Evolutionary conservation across 2,797 vertebrate genomes (phyloP).

Genomic region (Tolypeutes matacus): DNA sequence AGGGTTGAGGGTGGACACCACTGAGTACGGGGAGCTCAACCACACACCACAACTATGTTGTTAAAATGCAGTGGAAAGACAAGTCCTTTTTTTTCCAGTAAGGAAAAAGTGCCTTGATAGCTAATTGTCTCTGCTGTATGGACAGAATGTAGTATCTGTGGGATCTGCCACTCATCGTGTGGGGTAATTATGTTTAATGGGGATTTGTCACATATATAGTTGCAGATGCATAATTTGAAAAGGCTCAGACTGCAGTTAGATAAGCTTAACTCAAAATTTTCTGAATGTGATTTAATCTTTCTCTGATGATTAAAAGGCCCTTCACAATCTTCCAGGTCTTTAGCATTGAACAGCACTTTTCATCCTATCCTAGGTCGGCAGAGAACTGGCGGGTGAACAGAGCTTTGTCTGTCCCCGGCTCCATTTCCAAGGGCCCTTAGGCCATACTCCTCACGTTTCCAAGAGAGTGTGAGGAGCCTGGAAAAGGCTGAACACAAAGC

Average conservation of each 20-base stretch:
- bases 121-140: not conserved
- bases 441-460: not conserved
- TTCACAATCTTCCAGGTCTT: not conserved
- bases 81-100: not conserved
- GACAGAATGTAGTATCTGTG: rapidly evolving
- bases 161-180: rapidly evolving
- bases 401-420: not conserved
- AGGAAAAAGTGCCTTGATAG: not conserved
- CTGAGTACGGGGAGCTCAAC: not conserved
- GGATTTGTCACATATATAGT: not conserved
- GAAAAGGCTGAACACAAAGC: constrained; percentile 21
- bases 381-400: not conserved
- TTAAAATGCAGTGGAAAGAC: not conserved
- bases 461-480: not conserved
- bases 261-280: not conserved
- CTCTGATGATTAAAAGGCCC: constrained; percentile 53
- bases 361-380: rapidly evolving
- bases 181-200: not conserved
- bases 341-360: rapidly evolving
- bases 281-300: constrained; percentile 1
- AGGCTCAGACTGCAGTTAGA: not conserved
- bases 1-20: not conserved
- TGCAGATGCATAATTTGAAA: not conserved
- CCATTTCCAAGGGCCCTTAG: not conserved
- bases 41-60: not conserved